Percentiles rank a stretch among this genome's conserved stretches.
These are phyloP conservation scores for Phortica okadai DNA, from an alignment of 2,888 invertebrate species.

Conservation along the genomic window DNA sequence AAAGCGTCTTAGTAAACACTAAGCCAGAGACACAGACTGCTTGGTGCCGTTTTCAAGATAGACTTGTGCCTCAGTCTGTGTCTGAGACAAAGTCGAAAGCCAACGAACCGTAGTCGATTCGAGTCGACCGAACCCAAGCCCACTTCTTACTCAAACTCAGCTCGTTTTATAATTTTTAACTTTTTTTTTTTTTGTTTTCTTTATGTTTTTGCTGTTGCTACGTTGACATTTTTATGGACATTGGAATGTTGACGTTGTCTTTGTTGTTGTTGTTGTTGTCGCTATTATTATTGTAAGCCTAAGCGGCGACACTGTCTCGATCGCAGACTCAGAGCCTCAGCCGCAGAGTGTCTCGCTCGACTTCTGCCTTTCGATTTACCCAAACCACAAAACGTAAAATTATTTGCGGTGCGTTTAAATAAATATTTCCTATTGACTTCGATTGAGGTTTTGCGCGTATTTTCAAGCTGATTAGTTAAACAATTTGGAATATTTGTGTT, in stretches of 20 bases:
- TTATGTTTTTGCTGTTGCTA: constrained; percentile 41
- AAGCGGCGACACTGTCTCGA: background rate
- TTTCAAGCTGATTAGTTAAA: constrained; percentile 60
- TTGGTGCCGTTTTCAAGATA: constrained; percentile 17
- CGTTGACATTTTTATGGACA: constrained; percentile 75
- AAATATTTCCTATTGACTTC: constrained; percentile 8
- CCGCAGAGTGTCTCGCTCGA: background rate
- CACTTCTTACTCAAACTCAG: constrained; percentile 2
- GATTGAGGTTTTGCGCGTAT: constrained; percentile 27
- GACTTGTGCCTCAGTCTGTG: background rate
- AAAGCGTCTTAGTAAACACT: background rate
- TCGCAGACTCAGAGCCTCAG: constrained; percentile 40
- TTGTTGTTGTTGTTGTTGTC: constrained; percentile 7
- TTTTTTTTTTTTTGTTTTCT: constrained; percentile 25
- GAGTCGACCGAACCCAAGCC: constrained; percentile 12
- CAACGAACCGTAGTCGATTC: background rate
- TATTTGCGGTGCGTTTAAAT: constrained; percentile 34
- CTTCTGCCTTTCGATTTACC: background rate
- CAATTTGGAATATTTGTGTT: constrained; percentile 71
- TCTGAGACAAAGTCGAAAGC: background rate
- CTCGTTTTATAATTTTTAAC: background rate
- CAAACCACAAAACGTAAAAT: constrained; percentile 31
- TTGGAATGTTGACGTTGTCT: constrained; percentile 58
- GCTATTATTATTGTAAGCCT: background rate
- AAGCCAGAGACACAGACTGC: constrained; percentile 11